A percentile compares a stretch with the other conserved stretches of the same genome.
These are phyloP conservation scores for Drosophila lutescens DNA, from an alignment of 2,888 invertebrate species.

Conservation along the genomic window DNA sequence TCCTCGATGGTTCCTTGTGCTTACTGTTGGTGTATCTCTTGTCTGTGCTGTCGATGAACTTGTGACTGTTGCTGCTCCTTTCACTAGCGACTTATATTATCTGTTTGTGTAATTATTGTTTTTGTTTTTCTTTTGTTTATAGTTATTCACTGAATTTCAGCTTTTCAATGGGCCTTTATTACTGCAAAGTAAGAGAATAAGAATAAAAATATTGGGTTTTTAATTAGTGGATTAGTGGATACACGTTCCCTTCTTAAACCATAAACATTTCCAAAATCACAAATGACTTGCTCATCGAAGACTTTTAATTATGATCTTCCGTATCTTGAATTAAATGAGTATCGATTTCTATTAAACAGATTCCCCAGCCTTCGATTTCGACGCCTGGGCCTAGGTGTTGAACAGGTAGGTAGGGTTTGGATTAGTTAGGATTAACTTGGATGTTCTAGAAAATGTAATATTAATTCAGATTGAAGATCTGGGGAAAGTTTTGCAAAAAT, in stretches of 20 bases:
- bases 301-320: constrained; percentile 2
- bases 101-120: constrained; percentile 76
- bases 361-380: constrained; percentile 11
- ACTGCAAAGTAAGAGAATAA: constrained; percentile 73
- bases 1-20: constrained; percentile 22
- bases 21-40: constrained; percentile 21
- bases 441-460: neutral
- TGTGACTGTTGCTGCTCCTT: constrained; percentile 41
- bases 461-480: neutral
- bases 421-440: neutral
- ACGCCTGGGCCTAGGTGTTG: constrained; percentile 21
- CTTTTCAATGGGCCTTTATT: constrained; percentile 84
- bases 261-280: neutral
- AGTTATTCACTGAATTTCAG: constrained; percentile 83
- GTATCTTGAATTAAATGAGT: constrained; percentile 13
- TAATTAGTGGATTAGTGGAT: neutral
- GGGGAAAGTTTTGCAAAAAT: neutral
- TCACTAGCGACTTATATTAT: constrained; percentile 62
- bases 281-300: neutral
- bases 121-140: constrained; percentile 72
- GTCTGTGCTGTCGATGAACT: constrained; percentile 45
- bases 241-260: neutral
- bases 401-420: constrained; percentile 18
- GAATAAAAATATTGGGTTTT: constrained; percentile 16
- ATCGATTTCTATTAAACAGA: constrained; percentile 13